Percentiles rank a stretch among this genome's conserved stretches.
Conservation (phyloP, 2,888 invertebrate genomes). For the Timema cristinae region DNA sequence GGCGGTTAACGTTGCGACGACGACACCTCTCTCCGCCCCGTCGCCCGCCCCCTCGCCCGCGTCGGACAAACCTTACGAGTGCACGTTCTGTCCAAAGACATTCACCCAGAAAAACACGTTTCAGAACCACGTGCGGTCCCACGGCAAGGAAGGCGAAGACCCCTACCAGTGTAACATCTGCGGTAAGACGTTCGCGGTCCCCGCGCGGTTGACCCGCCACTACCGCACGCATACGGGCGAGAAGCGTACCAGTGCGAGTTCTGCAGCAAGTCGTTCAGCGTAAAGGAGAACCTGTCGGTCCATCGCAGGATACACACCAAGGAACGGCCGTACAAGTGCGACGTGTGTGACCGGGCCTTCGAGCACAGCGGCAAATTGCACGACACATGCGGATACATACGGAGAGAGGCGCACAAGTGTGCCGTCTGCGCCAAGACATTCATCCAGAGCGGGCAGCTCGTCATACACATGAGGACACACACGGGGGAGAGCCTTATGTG, state of each 20-base stretch:
- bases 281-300: conserved; percentile 87
- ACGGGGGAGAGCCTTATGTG: conserved; percentile 53
- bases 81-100: conserved; percentile 68
- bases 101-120: conserved; percentile 72
- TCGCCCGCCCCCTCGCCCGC: conserved; percentile 22
- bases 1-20: conserved; percentile 34
- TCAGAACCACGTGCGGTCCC: conserved; percentile 65
- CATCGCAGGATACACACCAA: conserved; percentile 86
- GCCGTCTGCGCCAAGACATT: conserved; percentile 84
- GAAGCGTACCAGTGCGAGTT: conserved; percentile 86
- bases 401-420: conserved; percentile 85
- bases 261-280: conserved; percentile 88
- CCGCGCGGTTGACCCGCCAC: conserved; percentile 78
- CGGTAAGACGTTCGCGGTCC: conserved; percentile 86
- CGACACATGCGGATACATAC: conserved; percentile 86
- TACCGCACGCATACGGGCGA: conserved; percentile 89
- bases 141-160: conserved; percentile 59
- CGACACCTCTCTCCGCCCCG: conserved; percentile 37
- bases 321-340: conserved; percentile 85
- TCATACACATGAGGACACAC: conserved; percentile 86
- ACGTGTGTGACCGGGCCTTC: conserved; percentile 82
- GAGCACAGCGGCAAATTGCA: conserved; percentile 88
- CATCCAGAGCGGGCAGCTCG: conserved; percentile 85
- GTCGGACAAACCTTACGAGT: conserved; percentile 47
- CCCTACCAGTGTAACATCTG: conserved; percentile 88